A percentile compares a stretch with the other conserved stretches of the same genome.
Conservation (phyloP, 1,140 invertebrate genomes). For the Archegozetes longisetosus region DNA sequence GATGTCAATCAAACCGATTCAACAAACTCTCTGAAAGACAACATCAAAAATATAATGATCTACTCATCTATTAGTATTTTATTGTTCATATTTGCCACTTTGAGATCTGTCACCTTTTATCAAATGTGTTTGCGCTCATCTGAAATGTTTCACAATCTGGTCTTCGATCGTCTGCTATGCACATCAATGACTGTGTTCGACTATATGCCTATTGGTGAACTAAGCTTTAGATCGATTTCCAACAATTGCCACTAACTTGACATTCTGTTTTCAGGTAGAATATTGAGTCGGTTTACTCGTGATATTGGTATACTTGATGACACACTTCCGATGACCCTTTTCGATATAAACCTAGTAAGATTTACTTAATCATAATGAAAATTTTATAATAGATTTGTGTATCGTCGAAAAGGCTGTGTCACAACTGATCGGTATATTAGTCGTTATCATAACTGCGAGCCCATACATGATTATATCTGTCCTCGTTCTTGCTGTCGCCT, state of each 20-base stretch:
- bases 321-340: conserved; percentile 48
- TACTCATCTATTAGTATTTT: conserved; percentile 27
- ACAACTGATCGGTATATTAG: conserved; percentile 3
- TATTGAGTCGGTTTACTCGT: conserved; percentile 19
- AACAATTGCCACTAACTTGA: neutral
- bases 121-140: conserved; percentile 59
- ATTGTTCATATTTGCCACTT: conserved; percentile 28
- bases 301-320: conserved; percentile 20
- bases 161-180: conserved; percentile 60
- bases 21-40: neutral
- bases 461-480: conserved; percentile 33
- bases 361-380: too few species aligned
- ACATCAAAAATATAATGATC: conserved; percentile 17
- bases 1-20: neutral
- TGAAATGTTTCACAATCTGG: conserved; percentile 55
- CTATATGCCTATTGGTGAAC: conserved; percentile 44
- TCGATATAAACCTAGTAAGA: conserved; percentile 54
- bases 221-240: neutral
- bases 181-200: conserved; percentile 77
- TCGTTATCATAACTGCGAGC: neutral
- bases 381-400: too few species aligned
- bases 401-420: neutral
- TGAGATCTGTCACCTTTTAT: conserved; percentile 52
- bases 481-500: conserved; percentile 46
- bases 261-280: conserved; percentile 19